Evolutionary conservation across 1,140 invertebrate genomes (phyloP), one percentile per base, ranked within the genome.

Genomic region (Patella vulgata): DNA sequence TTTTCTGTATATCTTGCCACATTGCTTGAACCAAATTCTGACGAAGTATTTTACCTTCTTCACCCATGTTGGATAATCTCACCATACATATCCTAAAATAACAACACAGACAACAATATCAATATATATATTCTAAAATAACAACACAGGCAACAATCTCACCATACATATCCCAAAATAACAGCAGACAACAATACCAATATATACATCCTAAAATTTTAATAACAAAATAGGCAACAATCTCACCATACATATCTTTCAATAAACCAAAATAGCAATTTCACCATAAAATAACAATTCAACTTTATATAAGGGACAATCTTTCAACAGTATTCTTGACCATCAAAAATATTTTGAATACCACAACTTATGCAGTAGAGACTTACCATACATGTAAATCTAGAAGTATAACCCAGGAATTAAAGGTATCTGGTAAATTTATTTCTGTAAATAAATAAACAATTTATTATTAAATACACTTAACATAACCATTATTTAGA

Each of bases 21-120:
- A 63, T 31, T 40, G 61, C 61, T 25, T 55, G 39, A 17, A 57
- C 52, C 61, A 63, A 27, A 43, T 50, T 48, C 36, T 63, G 50
- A 14, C 54, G 27, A 9, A 63, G 31, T n/a, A 47, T 6, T 11
- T 28, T 43, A 2, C 61, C 61, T 31, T 63, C 52, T 21, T 57
- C 48, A 3, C 53, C 61, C 53, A 63, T 23, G 2, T 25, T 23
- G 17, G 53, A 23, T 12, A 63, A 36, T 17, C 52, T 25, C 33
- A 63, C 53, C 60, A 63, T 63, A n/a, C 48, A 52, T 33, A 61
- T 17, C 59, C 59, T 61, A 39, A 19, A 61, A 39, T 23, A 8
- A 55, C 53, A 55, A n/a, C n/a, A n/a, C n/a, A n/a, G n/a, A n/a
- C n/a, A n/a, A 23, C 17, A 63, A 36, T 17, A 42, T 25, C 33